phyloP scores from a whole-genome alignment of 2,888 invertebrate genomes.

The Matsumyia berberina region DNA sequence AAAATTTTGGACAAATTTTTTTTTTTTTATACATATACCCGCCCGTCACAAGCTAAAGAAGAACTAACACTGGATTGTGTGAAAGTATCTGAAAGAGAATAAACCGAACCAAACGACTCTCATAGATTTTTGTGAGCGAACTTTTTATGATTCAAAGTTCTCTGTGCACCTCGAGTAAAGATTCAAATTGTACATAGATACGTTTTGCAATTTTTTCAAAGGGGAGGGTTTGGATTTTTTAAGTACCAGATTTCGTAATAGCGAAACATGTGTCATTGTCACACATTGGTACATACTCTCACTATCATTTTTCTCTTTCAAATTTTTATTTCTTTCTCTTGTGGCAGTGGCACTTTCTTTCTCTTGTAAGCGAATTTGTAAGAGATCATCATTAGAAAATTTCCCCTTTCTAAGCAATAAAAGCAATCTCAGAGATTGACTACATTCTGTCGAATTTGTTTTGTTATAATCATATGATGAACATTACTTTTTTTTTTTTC shows the following conservation, averaged over 20 bases:
- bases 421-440: neutral
- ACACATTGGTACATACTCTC: constrained; percentile 57
- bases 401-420: too few species aligned
- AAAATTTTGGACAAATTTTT: constrained; percentile 38
- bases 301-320: constrained; percentile 35
- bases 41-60: constrained; percentile 66
- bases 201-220: constrained; percentile 23
- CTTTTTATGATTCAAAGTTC: too few species aligned
- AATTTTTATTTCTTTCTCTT: constrained; percentile 3
- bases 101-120: constrained; percentile 55
- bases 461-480: constrained; percentile 61
- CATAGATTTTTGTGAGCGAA: constrained; percentile 14
- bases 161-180: neutral
- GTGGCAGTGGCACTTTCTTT: neutral
- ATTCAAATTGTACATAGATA: neutral
- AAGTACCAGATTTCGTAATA: constrained; percentile 56
- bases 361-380: constrained; percentile 28
- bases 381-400: constrained; percentile 35
- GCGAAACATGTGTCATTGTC: constrained; percentile 44
- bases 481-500: constrained; percentile 14
- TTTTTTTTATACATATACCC: constrained; percentile 5
- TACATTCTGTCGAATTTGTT: constrained; percentile 14
- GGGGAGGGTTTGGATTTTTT: neutral
- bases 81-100: constrained; percentile 64
- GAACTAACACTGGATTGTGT: constrained; percentile 63